These are phyloP conservation scores for Teleopsis dalmanni DNA, from an alignment of 1,140 invertebrate species.

Conservation along the genomic window DNA sequence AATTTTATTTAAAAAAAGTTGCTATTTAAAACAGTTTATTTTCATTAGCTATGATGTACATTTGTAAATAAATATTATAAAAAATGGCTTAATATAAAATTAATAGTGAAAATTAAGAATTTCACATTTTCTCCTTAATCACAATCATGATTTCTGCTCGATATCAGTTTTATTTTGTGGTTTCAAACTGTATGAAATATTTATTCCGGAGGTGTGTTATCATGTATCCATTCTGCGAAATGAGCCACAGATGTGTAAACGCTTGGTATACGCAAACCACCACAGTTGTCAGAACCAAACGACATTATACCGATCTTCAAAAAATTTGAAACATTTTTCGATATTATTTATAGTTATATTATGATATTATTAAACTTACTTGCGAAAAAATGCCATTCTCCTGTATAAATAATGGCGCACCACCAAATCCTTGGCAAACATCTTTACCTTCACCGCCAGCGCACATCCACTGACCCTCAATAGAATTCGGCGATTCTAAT, in stretches of 20 bases:
- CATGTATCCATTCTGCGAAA: conserved; percentile 59
- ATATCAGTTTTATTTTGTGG: not conserved
- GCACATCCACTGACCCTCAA: conserved; percentile 56
- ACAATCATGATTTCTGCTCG: not conserved
- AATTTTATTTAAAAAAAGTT: no score
- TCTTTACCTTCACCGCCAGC: conserved; percentile 59
- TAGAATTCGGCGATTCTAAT: conserved; percentile 41
- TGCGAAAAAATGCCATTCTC: conserved; percentile 54
- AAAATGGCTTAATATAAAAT: no score
- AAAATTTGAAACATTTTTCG: not conserved
- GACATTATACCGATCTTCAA: conserved; percentile 60
- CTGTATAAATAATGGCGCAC: conserved; percentile 55
- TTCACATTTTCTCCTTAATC: not conserved
- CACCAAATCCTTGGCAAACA: conserved; percentile 63
- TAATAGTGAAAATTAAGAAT: no score
- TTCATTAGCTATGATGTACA: no score
- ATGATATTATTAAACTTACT: conserved; percentile 34
- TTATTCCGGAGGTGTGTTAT: conserved; percentile 55
- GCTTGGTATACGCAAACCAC: conserved; percentile 56
- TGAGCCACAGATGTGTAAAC: conserved; percentile 62
- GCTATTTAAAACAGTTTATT: no score
- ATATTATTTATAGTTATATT: conserved; percentile 5
- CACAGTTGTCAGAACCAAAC: conserved; percentile 64
- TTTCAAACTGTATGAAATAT: no score
- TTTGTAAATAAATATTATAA: no score